Conservation (phyloP, 1,140 invertebrate genomes). For the Meteorus sp. region DNA sequence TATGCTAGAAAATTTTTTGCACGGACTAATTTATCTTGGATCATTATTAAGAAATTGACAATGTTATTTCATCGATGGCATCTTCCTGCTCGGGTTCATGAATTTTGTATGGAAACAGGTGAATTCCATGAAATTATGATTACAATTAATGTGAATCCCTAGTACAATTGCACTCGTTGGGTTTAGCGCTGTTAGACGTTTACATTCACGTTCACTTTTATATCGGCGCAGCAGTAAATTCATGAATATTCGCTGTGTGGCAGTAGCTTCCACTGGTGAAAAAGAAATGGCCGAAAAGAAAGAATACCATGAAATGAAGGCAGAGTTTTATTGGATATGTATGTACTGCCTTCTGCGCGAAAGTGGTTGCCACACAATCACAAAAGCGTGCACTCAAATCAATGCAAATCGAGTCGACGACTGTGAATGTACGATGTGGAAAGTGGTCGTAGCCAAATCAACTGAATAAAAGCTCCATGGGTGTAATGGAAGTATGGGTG, state of each 20-base stretch:
- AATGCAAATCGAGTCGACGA: constrained; percentile 59
- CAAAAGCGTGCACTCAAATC: constrained; percentile 55
- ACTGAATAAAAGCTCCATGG: constrained; percentile 58
- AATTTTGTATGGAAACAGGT: no score
- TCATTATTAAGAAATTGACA: constrained; percentile 8
- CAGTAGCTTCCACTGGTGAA: no score
- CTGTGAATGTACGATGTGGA: constrained; percentile 50
- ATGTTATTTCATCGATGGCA: not conserved
- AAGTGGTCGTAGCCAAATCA: constrained; percentile 56
- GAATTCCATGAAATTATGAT: no score
- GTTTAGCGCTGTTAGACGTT: no score
- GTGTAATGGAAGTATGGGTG: constrained; percentile 57
- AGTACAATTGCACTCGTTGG: no score
- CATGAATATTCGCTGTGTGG: no score
- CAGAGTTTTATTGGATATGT: constrained; percentile 1
- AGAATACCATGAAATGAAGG: not conserved
- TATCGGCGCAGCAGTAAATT: no score
- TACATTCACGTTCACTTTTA: no score
- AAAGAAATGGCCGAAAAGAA: not conserved
- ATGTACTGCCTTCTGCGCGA: not conserved
- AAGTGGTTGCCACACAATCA: constrained; percentile 22
- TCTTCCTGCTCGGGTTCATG: not conserved
- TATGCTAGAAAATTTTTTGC: not conserved
- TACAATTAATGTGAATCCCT: no score
- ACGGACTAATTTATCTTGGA: constrained; percentile 4